phyloP scores from a whole-genome alignment of 2,888 invertebrate genomes.

The Euspilapteryx auroguttella region DNA sequence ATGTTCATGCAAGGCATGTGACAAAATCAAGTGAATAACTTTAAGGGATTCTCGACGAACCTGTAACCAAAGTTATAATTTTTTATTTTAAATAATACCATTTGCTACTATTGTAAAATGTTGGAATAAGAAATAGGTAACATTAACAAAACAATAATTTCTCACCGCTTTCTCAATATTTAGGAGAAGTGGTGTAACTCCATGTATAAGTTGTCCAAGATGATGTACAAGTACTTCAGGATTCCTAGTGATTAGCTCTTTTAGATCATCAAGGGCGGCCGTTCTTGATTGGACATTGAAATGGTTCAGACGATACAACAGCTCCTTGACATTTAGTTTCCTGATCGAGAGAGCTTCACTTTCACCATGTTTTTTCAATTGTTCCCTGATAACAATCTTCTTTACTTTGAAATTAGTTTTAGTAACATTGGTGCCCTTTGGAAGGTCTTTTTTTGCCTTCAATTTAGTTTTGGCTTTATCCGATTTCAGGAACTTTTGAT shows the following conservation, averaged over 20 bases:
- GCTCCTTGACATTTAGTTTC: slow-evolving; percentile 73
- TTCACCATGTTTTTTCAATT: slow-evolving; percentile 60
- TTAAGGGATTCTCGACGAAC: slow-evolving; percentile 60
- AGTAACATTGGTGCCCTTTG: slow-evolving; percentile 88
- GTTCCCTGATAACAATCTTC: slow-evolving; percentile 81
- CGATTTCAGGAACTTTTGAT: slow-evolving; percentile 75
- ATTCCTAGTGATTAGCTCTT: slow-evolving; percentile 43
- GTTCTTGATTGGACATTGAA: slow-evolving; percentile 70
- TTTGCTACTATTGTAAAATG: not conserved
- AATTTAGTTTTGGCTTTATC: slow-evolving; percentile 91
- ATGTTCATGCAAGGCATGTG: slow-evolving; percentile 37
- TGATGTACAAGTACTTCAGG: slow-evolving; percentile 50
- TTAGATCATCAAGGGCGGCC: slow-evolving; percentile 65
- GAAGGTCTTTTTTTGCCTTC: slow-evolving; percentile 75
- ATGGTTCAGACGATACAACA: slow-evolving; percentile 72
- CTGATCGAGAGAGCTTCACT: slow-evolving; percentile 65
- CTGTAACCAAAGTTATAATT: slow-evolving; percentile 31
- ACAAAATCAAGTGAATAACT: slow-evolving; percentile 52
- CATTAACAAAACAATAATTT: too few species aligned
- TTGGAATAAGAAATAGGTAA: not conserved
- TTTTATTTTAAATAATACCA: not conserved
- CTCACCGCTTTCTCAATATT: slow-evolving; percentile 69
- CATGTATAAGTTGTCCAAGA: slow-evolving; percentile 69
- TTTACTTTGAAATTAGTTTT: slow-evolving; percentile 87
- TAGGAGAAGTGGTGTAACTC: slow-evolving; percentile 67